Evolutionary conservation across 1,140 invertebrate species (phyloP).

Genomic region (Drosophila pruinosa): DNA sequence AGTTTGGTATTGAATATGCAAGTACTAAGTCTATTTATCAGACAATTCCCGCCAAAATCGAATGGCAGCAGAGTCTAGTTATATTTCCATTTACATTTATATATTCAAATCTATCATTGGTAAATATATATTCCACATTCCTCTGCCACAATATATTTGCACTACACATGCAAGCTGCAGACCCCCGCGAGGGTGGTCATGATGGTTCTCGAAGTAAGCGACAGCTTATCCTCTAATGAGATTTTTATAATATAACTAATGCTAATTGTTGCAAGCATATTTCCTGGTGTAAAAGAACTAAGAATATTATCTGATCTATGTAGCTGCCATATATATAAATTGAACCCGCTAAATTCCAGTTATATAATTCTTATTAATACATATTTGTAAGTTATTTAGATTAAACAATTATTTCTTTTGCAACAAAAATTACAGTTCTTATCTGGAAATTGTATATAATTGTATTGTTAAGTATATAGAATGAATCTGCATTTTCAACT

Average conservation of each 20-base stretch:
- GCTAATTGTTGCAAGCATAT: too few relatives aligned
- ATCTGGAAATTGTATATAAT: too few relatives aligned
- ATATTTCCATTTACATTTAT: slow-evolving; percentile 1
- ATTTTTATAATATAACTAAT: not conserved
- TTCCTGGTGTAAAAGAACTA: too few relatives aligned
- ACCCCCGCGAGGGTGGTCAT: slow-evolving; percentile 4
- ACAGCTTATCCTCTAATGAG: too few relatives aligned
- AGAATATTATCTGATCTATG: too few relatives aligned
- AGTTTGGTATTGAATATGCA: not conserved
- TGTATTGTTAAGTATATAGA: not conserved
- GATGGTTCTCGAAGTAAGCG: not conserved
- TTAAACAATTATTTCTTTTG: too few relatives aligned
- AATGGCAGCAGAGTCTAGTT: not conserved
- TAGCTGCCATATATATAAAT: not conserved
- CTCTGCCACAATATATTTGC: slow-evolving; percentile 31
- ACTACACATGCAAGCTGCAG: slow-evolving; percentile 30
- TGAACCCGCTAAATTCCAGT: not conserved
- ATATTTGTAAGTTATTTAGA: too few relatives aligned
- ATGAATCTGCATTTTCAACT: not conserved
- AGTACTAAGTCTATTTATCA: slow-evolving; percentile 2
- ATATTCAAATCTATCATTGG: not conserved
- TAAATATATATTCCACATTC: slow-evolving; percentile 2
- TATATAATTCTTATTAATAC: too few relatives aligned
- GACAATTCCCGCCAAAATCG: slow-evolving; percentile 39
- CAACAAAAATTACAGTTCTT: too few relatives aligned